These are phyloP conservation scores for Beris morrisii DNA, from an alignment of 2,888 invertebrate genomes.

Conservation along the genomic window DNA sequence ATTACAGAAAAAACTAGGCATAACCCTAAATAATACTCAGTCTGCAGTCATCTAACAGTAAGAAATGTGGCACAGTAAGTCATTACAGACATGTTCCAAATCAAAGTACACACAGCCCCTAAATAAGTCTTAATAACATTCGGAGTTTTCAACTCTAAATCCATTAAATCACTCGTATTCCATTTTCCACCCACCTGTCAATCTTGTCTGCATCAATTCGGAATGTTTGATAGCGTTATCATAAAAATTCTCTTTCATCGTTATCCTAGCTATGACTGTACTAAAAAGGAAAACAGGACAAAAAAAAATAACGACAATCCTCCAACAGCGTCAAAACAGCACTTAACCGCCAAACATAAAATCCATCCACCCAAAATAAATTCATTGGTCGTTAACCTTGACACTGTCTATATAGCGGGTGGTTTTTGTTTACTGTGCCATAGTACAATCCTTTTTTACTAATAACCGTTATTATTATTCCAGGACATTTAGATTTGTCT, in stretches of 20 bases:
- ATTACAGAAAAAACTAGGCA: too few species aligned
- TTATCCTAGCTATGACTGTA: too few species aligned
- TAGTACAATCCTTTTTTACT: conserved; percentile 32
- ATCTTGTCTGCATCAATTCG: conserved; percentile 13
- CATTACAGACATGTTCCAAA: too few species aligned
- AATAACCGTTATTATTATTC: conserved; percentile 38
- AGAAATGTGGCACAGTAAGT: too few species aligned
- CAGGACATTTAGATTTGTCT: conserved; percentile 34
- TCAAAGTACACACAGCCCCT: too few species aligned
- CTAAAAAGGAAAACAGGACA: not conserved
- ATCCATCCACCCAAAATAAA: conserved; percentile 57
- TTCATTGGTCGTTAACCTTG: conserved; percentile 59
- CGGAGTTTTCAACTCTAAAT: too few species aligned
- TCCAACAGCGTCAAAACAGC: conserved; percentile 36
- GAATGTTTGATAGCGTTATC: conserved; percentile 25
- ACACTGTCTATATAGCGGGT: conserved; percentile 44
- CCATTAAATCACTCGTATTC: not conserved
- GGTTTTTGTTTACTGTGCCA: conserved; percentile 31
- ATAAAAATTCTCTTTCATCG: conserved; percentile 16
- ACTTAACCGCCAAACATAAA: conserved; percentile 49
- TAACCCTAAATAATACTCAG: too few species aligned
- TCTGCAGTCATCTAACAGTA: too few species aligned
- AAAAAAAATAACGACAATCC: not conserved
- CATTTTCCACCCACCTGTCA: not conserved
- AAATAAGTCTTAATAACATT: too few species aligned